Evolutionary conservation across 1,140 invertebrate genomes (phyloP).

Genomic region (Plutomurus gul): DNA sequence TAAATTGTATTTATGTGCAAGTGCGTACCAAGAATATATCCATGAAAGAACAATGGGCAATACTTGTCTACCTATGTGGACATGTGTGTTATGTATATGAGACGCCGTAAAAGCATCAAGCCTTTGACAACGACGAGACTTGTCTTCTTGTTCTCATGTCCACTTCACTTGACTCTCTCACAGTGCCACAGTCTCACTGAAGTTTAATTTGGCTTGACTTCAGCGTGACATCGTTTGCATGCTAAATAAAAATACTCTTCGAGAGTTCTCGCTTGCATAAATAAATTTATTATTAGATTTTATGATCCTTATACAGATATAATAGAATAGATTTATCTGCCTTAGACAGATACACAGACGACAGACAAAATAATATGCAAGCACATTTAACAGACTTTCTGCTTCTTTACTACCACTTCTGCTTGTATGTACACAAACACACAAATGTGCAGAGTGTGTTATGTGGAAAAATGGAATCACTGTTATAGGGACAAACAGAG

Average conservation of each 20-base stretch:
- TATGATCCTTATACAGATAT: not conserved
- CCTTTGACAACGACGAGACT: not conserved
- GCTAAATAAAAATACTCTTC: slow-evolving; percentile 22
- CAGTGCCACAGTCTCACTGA: no score
- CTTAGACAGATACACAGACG: not conserved
- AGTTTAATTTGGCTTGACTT: slow-evolving; percentile 29
- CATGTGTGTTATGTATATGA: no score
- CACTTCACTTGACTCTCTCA: slow-evolving; percentile 23
- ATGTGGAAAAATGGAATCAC: no score
- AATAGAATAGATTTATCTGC: not conserved
- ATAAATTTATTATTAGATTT: slow-evolving; percentile 31
- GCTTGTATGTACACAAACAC: not conserved
- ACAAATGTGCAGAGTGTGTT: not conserved
- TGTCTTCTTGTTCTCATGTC: slow-evolving; percentile 1
- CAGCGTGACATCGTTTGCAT: slow-evolving; percentile 12
- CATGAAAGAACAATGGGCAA: no score
- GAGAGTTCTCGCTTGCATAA: slow-evolving; percentile 24
- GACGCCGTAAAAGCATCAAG: not conserved
- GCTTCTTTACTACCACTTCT: not conserved
- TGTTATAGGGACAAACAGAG: no score
- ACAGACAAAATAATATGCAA: not conserved
- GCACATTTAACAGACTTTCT: not conserved
- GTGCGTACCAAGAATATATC: no score
- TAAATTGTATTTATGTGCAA: no score
- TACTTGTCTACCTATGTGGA: no score